Evolutionary conservation across 1,140 invertebrate species (phyloP).

Genomic region (Tetranychus urticae): DNA sequence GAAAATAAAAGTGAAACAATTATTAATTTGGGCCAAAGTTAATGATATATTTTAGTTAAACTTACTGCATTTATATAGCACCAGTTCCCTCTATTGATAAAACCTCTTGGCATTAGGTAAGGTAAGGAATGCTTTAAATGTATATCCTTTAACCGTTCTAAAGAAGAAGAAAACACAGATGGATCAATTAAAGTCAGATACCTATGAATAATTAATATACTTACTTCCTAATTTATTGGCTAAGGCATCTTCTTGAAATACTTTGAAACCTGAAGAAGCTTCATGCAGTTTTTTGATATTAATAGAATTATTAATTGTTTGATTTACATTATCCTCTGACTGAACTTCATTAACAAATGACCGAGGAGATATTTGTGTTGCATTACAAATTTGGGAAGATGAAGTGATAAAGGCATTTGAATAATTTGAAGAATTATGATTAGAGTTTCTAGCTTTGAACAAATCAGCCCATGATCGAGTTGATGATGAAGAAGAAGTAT

Average conservation of each 20-base stretch:
- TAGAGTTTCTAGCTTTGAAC: not conserved
- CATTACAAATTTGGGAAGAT: not conserved
- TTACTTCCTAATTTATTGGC: not conserved
- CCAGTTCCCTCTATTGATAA: conserved; percentile 75
- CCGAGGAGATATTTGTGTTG: not conserved
- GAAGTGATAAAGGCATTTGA: not conserved
- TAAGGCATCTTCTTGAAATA: not conserved
- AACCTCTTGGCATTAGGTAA: conserved; percentile 38
- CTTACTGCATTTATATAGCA: conserved; percentile 70
- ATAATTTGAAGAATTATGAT: not conserved
- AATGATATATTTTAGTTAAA: not conserved
- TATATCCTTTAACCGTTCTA: conserved; percentile 5
- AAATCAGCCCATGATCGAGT: not conserved
- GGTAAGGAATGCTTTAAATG: conserved; percentile 10
- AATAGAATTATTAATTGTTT: not conserved
- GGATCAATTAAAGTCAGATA: not conserved
- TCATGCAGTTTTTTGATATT: not conserved
- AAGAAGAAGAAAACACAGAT: not conserved
- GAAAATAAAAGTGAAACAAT: conserved; percentile 1
- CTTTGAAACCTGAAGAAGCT: not conserved
- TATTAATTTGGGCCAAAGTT: not conserved
- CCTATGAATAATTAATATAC: not conserved
- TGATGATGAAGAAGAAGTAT: not conserved
- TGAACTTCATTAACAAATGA: not conserved
- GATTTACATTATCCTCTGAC: not conserved